Conservation (phyloP, 2,113 vertebrate genomes). For the Ranitomeya variabilis region DNA sequence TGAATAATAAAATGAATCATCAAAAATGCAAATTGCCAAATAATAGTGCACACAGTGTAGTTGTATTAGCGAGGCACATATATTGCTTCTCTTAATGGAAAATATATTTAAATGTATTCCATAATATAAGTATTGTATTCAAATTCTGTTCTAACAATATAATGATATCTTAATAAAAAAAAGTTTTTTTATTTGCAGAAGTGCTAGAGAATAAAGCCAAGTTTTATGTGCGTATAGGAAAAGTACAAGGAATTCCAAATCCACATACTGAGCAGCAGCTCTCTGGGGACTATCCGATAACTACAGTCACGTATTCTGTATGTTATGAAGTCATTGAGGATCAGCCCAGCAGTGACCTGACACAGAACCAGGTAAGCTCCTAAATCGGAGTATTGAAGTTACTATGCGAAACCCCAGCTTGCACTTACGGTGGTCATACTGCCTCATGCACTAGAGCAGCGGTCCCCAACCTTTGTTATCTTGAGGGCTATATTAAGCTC, state of each 20-base stretch:
- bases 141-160: neutral
- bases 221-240: constrained; percentile 73
- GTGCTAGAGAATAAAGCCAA: constrained; percentile 61
- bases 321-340: constrained; percentile 74
- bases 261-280: constrained; percentile 60
- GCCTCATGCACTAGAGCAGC: too few species aligned
- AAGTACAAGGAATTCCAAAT: constrained; percentile 73
- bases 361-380: constrained; percentile 57
- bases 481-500: too few species aligned
- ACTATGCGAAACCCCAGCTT: neutral
- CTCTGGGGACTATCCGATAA: constrained; percentile 62
- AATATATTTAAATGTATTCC: neutral
- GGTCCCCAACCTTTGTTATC: too few species aligned
- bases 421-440: neutral
- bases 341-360: neutral
- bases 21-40: too few species aligned
- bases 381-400: neutral
- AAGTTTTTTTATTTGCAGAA: constrained; percentile 63
- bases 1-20: too few species aligned
- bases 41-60: too few species aligned
- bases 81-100: neutral
- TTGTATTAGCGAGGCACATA: too few species aligned
- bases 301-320: constrained; percentile 77
- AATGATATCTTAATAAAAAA: neutral
- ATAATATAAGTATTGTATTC: neutral